phyloP scores from a whole-genome alignment of 37 sponge, comb jelly and placozoan genomes.

The Cliona cf. orientalis region DNA sequence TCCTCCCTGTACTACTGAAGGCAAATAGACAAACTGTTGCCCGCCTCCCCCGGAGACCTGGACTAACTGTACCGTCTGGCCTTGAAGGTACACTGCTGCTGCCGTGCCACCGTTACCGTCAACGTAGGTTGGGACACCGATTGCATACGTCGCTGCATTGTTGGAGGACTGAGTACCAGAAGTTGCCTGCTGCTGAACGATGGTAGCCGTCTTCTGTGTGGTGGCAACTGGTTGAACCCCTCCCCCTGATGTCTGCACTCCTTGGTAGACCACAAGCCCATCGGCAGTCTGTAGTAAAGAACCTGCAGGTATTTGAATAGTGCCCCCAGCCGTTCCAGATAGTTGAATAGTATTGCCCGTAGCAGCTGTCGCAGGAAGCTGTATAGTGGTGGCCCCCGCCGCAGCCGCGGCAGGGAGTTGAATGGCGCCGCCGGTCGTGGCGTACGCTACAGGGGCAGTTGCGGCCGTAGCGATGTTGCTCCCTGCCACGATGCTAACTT shows the following conservation, averaged over 20 bases:
- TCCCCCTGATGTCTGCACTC: neutral
- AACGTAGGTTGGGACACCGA: slow-evolving; percentile 28
- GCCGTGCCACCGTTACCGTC: neutral
- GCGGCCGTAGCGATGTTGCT: too few species aligned
- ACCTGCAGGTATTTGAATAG: slow-evolving; percentile 12
- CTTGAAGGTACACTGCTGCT: neutral
- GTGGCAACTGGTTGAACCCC: neutral
- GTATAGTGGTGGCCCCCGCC: neutral
- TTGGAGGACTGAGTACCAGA: neutral
- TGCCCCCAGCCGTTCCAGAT: neutral
- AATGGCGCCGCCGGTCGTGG: neutral
- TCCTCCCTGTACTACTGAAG: slow-evolving; percentile 2
- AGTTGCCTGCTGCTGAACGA: neutral
- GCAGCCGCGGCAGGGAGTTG: neutral
- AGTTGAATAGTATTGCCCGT: neutral
- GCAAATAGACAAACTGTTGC: slow-evolving; percentile 46
- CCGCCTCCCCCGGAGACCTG: neutral
- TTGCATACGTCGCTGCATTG: neutral
- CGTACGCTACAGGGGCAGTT: neutral
- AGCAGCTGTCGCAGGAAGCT: neutral
- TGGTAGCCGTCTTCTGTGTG: neutral
- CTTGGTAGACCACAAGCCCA: slow-evolving; percentile 31
- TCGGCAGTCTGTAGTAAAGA: slow-evolving; percentile 25
- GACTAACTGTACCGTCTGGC: slow-evolving; percentile 26
- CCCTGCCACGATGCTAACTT: too few species aligned